Base-by-base conservation (phyloP, 2,888 invertebrate genomes). In the Cantharis nigra region DNA sequence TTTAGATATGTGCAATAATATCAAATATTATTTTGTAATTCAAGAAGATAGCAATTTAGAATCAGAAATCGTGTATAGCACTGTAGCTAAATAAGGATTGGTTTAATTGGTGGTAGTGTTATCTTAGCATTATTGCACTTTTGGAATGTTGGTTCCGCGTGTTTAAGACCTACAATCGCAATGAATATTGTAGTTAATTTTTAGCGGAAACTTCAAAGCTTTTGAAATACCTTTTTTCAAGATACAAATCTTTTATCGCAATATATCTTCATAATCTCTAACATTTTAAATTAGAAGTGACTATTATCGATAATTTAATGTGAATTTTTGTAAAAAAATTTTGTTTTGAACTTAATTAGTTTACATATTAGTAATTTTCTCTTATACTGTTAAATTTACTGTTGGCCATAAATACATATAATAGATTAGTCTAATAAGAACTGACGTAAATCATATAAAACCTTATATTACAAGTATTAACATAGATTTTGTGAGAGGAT, bases 401-500 rank as follows among this genome's bases (percentile, higher is more conserved):
- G 26, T 26, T 26, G n/a, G 10, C 20, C n/a, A 67, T 67, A 67
- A 67, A 67, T 67, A 74, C 72, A 62, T 75, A 75, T 78, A 75
- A 78, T 78, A 72, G 78, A 78, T 78, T 77, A 64, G 49, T 16
- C 74, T 63, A 77, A 77, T 74, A 77, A 73, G 74, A 75, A 72
- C 72, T 69, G 72, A 72, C 78, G 86, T 86, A 86, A 86, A 86
- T 86, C 86, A 85, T 82, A 79, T 76, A 80, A 82, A 81, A 84
- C 81, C 79, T 83, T 82, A 83, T 84, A 84, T 84, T 84, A 85
- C 80, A 85, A 85, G 85, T 85, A 87, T 86, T 87, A 86, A 86
- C 85, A 85, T 84, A 85, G 86, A 85, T 86, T 86, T 84, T 83
- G 83, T 82, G n/a, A 49, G 81, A 83, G 84, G 85, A 84, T 85